Conservation (phyloP, 2,888 invertebrate genomes). For the Blastobasis lacticolella region DNA sequence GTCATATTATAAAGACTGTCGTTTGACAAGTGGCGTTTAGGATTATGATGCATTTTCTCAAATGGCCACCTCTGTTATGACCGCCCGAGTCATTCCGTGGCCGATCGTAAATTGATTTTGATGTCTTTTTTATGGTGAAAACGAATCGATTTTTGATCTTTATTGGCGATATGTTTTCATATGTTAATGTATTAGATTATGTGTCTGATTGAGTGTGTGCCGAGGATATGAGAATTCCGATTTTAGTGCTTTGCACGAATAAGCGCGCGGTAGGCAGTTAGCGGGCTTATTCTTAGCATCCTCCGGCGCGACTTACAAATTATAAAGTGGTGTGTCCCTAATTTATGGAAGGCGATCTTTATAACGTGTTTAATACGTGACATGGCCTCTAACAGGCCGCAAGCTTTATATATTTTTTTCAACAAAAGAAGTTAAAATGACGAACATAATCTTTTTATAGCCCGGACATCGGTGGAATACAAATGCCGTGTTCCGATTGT, state of each 20-base stretch:
- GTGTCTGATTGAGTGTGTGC: conserved; percentile 30
- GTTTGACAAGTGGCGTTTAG: conserved; percentile 64
- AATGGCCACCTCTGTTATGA: conserved; percentile 39
- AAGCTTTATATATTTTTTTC: conserved; percentile 56
- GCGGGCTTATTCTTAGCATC: too few relatives aligned
- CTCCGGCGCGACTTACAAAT: too few relatives aligned
- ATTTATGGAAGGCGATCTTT: conserved; percentile 60
- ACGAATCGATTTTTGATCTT: conserved; percentile 60
- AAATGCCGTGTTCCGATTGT: conserved; percentile 59
- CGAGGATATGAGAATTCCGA: conserved; percentile 17
- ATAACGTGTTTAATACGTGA: conserved; percentile 63
- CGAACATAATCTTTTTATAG: conserved; percentile 62
- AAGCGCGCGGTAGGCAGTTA: too few relatives aligned
- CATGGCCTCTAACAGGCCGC: conserved; percentile 47
- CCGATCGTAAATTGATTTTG: conserved; percentile 64
- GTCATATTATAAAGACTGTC: conserved; percentile 53
- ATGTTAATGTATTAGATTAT: conserved; percentile 57
- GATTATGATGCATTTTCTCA: conserved; percentile 51
- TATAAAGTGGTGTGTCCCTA: conserved; percentile 35
- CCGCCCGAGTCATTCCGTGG: conserved; percentile 35
- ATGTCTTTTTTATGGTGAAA: conserved; percentile 55
- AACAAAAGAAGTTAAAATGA: conserved; percentile 65
- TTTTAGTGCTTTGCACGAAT: conserved; percentile 2
- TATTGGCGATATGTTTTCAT: conserved; percentile 57
- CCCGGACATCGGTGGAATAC: conserved; percentile 56